These are phyloP conservation scores for Myodes glareolus DNA, from an alignment of 2,113 vertebrate species.

Conservation along the genomic window DNA sequence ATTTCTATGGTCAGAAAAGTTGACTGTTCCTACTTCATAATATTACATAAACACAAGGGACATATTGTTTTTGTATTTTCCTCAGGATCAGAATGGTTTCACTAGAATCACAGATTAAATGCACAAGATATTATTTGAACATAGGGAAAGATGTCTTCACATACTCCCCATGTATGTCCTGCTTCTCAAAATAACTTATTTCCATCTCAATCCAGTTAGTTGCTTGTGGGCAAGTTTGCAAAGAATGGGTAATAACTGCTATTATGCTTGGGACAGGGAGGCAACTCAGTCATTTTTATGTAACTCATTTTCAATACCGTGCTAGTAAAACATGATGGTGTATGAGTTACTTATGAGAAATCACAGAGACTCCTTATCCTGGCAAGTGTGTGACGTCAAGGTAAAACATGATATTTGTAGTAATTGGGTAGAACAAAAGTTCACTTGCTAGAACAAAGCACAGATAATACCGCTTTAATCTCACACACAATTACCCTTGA, in stretches of 20 bases:
- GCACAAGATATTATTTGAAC: neutral
- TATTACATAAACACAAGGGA: neutral
- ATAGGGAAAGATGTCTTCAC: neutral
- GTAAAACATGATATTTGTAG: neutral
- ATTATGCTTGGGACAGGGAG: neutral
- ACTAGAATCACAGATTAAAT: neutral
- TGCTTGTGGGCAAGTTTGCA: neutral
- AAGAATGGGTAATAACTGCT: neutral
- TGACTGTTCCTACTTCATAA: neutral
- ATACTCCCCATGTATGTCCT: neutral
- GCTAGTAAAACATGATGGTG: neutral
- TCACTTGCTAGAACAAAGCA: neutral
- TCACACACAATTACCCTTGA: neutral
- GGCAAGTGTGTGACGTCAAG: neutral
- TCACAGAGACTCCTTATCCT: neutral
- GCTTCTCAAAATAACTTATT: neutral
- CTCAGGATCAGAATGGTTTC: neutral
- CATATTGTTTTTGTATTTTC: neutral
- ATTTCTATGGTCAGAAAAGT: neutral
- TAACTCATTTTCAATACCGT: neutral
- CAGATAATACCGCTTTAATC: neutral
- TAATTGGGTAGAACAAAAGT: neutral
- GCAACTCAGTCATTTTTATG: neutral
- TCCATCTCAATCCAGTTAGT: neutral
- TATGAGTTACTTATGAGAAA: neutral